Conservation (phyloP, 2,797 vertebrate genomes). For the Fistularia commersonii region DNA sequence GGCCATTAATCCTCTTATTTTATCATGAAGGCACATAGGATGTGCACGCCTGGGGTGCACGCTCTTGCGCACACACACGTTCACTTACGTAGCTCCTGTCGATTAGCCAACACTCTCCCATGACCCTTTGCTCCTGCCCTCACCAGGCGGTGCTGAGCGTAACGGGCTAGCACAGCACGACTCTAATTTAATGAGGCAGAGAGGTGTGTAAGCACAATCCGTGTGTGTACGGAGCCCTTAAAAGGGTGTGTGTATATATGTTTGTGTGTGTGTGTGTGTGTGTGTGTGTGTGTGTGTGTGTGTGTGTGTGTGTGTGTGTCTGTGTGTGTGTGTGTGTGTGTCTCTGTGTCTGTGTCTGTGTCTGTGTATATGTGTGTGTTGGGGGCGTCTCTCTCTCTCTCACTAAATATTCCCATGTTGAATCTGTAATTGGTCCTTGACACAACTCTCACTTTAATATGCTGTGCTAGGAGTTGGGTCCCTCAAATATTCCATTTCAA, state of each 20-base stretch:
- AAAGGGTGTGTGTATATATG: too few relatives aligned
- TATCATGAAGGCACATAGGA: conserved; percentile 12
- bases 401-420: conserved; percentile 44
- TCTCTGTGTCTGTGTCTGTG: too few relatives aligned
- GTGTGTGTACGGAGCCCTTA: conserved; percentile 3
- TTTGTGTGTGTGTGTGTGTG: too few relatives aligned
- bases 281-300: conserved; percentile 4
- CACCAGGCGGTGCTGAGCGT: conserved; percentile 52
- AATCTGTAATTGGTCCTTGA: conserved; percentile 58
- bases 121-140: conserved; percentile 61
- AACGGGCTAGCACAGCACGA: conserved; percentile 52
- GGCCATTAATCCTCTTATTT: conserved; percentile 37
- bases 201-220: conserved; percentile 13
- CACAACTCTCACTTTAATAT: conserved; percentile 24
- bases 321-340: conserved; percentile 3
- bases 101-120: conserved; percentile 62
- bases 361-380: not conserved
- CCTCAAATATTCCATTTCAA: not conserved
- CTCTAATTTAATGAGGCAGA: conserved; percentile 64
- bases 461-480: conserved; percentile 8
- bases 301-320: too few relatives aligned
- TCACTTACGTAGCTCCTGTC: conserved; percentile 26
- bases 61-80: conserved; percentile 3
- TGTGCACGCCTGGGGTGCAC: not conserved
- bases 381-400: conserved; percentile 11